Evolutionary conservation across 2,888 invertebrate genomes (phyloP).

Genomic region (Cheilosia soror): DNA sequence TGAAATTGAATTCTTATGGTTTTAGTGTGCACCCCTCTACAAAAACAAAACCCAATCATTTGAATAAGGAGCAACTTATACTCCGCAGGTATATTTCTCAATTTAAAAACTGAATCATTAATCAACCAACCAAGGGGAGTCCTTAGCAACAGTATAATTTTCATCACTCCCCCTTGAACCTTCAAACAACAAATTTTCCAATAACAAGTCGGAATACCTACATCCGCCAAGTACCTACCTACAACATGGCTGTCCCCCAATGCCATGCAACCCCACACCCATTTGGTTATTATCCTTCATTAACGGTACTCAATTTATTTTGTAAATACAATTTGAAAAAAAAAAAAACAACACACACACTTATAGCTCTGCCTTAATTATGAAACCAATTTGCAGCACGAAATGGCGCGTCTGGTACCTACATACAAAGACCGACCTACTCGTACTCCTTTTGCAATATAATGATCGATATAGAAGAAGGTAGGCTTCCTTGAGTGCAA

Average conservation of each 20-base stretch:
- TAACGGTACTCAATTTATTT: conserved; percentile 26
- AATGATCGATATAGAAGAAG: conserved; percentile 16
- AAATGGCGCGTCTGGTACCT: conserved; percentile 14
- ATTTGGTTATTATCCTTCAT: conserved; percentile 26
- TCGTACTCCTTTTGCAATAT: background rate
- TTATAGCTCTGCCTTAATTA: conserved; percentile 24
- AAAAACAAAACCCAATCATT: too few species aligned
- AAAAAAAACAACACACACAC: background rate
- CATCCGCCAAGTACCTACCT: background rate
- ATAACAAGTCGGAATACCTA: background rate
- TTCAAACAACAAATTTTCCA: background rate
- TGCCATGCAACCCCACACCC: background rate
- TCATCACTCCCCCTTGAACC: background rate
- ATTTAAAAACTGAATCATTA: too few species aligned
- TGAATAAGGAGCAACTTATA: too few species aligned
- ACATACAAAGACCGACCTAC: background rate
- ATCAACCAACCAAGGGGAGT: background rate
- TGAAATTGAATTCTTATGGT: too few species aligned
- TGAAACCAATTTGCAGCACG: conserved; percentile 48
- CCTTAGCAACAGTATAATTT: background rate
- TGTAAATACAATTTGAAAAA: background rate
- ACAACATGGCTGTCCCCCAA: background rate
- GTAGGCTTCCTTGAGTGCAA: conserved; percentile 22
- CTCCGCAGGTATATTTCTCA: too few species aligned
- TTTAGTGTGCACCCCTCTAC: too few species aligned